Evolutionary conservation across 2,113 vertebrate genomes (phyloP).

Genomic region (Calidris pygmaea): DNA sequence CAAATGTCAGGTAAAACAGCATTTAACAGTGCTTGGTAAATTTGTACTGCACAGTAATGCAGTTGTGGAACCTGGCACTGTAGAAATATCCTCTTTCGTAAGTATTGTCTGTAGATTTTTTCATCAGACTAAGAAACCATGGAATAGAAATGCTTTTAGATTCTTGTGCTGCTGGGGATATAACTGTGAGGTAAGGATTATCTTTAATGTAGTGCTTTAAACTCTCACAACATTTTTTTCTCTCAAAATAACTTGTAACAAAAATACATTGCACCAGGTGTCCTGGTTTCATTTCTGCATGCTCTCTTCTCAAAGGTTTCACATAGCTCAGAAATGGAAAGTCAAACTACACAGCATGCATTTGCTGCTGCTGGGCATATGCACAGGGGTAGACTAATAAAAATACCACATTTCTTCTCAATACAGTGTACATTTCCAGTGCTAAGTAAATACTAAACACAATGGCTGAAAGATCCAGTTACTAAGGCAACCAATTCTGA

Average conservation of each 20-base stretch:
- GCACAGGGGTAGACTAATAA: not conserved
- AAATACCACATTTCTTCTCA: slow-evolving; percentile 23
- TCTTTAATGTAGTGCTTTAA: not conserved
- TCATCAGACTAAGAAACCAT: not conserved
- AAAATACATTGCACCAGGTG: slow-evolving; percentile 53
- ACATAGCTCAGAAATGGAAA: slow-evolving; percentile 39
- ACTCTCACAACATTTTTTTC: not conserved
- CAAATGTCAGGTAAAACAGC: not conserved
- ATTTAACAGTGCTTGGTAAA: not conserved
- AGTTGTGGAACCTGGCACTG: not conserved
- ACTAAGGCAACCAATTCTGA: slow-evolving; percentile 35
- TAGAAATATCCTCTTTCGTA: not conserved
- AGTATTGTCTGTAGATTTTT: not conserved
- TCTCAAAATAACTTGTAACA: slow-evolving; percentile 30
- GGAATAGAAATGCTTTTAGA: not conserved
- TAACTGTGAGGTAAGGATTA: not conserved
- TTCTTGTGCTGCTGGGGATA: not conserved
- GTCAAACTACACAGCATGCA: not conserved
- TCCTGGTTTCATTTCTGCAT: slow-evolving; percentile 57
- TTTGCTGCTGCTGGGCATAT: slow-evolving; percentile 1
- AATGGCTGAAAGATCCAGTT: slow-evolving; percentile 24
- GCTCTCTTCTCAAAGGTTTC: slow-evolving; percentile 32
- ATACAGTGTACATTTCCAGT: not conserved
- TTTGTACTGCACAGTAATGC: not conserved
- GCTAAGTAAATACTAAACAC: slow-evolving; percentile 41